These are phyloP conservation scores for Anhinga rufa DNA, from an alignment of 2,113 vertebrate genomes.

Conservation along the genomic window DNA sequence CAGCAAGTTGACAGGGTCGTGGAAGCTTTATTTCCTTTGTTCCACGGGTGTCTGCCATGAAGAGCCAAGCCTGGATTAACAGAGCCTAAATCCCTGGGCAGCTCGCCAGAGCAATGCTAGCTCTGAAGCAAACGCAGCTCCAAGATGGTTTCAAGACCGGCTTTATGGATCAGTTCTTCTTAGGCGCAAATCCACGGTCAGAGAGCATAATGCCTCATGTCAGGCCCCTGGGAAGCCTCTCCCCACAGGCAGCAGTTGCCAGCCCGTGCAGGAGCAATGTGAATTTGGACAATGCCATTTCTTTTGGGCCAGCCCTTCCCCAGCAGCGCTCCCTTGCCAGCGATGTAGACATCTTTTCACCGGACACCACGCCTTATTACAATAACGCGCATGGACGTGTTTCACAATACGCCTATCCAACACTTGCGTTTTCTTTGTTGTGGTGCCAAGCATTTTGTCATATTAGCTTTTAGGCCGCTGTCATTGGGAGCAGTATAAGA, in stretches of 20 bases:
- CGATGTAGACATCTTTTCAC: not conserved
- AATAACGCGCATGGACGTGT: not conserved
- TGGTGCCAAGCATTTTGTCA: not conserved
- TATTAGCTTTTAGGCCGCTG: not conserved
- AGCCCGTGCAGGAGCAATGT: not conserved
- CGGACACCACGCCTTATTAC: not conserved
- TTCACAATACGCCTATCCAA: not conserved
- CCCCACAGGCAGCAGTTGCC: not conserved
- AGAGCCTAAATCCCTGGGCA: constrained; percentile 59
- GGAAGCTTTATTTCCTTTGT: constrained; percentile 66
- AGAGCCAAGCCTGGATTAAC: constrained; percentile 64
- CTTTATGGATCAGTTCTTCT: constrained; percentile 25
- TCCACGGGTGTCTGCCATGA: constrained; percentile 48
- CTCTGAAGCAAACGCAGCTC: constrained; percentile 10
- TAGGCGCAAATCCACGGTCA: not conserved
- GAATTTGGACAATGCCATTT: not conserved
- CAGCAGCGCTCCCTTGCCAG: not conserved
- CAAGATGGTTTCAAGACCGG: constrained; percentile 26
- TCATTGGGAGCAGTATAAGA: not conserved
- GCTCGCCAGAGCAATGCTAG: constrained; percentile 50
- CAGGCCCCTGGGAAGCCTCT: not conserved
- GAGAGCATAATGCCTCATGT: not conserved
- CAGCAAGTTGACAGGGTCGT: not conserved
- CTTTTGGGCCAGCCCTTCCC: not conserved
- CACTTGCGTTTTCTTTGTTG: not conserved